Percentiles rank a stretch among this genome's conserved stretches.
phyloP scores from a whole-genome alignment of 2,888 invertebrate species.

The Hypomecis atomaria region DNA sequence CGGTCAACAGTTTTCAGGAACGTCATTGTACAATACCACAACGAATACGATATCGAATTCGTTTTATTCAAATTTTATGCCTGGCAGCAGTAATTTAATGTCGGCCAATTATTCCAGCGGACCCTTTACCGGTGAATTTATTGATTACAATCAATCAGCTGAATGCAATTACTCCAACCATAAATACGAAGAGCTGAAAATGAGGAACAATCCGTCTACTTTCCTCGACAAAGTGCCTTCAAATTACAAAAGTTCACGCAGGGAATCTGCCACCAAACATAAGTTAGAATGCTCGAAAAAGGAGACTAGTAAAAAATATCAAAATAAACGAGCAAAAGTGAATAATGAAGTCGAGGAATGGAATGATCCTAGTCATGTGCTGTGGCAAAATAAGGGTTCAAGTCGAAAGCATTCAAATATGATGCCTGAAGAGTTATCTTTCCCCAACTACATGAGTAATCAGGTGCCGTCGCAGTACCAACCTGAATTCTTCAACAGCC shows the following conservation, averaged over 20 bases:
- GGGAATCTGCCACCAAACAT: conserved; percentile 75
- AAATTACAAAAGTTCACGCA: conserved; percentile 68
- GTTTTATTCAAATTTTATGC: conserved; percentile 79
- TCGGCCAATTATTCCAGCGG: conserved; percentile 70
- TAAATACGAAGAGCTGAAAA: conserved; percentile 77
- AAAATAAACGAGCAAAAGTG: conserved; percentile 71
- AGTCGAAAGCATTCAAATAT: conserved; percentile 70
- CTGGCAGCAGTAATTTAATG: conserved; percentile 73
- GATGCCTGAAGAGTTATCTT: conserved; percentile 70
- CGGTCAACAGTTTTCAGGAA: conserved; percentile 76
- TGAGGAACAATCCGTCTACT: conserved; percentile 66
- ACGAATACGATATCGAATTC: conserved; percentile 79
- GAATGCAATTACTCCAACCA: conserved; percentile 78
- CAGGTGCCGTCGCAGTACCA: conserved; percentile 77
- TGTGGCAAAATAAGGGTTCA: conserved; percentile 74
- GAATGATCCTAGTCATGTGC: conserved; percentile 67
- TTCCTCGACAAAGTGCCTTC: conserved; percentile 68
- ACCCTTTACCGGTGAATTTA: conserved; percentile 73
- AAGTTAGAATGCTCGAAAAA: conserved; percentile 80
- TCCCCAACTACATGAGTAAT: conserved; percentile 74
- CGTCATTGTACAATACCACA: conserved; percentile 75
- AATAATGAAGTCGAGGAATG: conserved; percentile 73
- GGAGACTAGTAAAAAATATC: conserved; percentile 75
- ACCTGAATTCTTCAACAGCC: conserved; percentile 75
- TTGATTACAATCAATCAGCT: conserved; percentile 74